These are phyloP conservation scores for Parnassius smintheus DNA, from an alignment of 2,888 invertebrate species.

Conservation along the genomic window DNA sequence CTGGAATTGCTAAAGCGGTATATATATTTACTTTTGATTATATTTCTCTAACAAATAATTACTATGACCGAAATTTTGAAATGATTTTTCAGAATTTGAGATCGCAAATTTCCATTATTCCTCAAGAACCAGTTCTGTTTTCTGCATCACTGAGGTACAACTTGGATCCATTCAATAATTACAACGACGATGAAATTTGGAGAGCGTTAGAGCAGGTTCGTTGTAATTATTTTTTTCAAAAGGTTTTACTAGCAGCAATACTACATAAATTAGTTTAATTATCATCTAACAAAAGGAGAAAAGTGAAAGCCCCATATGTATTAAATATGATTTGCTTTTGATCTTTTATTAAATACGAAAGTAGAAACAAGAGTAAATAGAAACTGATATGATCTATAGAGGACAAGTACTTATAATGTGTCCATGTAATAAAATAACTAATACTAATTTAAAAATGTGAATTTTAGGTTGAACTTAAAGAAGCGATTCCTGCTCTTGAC, in stretches of 20 bases:
- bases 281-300: no score
- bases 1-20: constrained; percentile 82
- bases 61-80: neutral
- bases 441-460: neutral
- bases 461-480: constrained; percentile 87
- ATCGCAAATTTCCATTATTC: constrained; percentile 86
- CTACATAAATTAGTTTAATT: no score
- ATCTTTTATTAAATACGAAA: no score
- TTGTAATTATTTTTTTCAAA: neutral
- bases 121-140: constrained; percentile 85
- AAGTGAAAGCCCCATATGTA: no score
- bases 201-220: constrained; percentile 83
- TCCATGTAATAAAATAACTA: no score
- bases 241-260: no score
- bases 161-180: constrained; percentile 85
- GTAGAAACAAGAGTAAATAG: no score
- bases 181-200: constrained; percentile 84
- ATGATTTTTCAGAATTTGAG: constrained; percentile 72
- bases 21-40: neutral
- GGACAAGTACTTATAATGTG: no score
- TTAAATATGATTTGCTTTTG: no score
- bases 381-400: no score
- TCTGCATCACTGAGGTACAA: constrained; percentile 86
- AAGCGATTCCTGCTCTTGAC: constrained; percentile 83
- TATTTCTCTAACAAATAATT: neutral